Evolutionary conservation across 2,888 invertebrate genomes (phyloP), one percentile per base, ranked within the genome.

Genomic region (Yponomeuta evonymella): DNA sequence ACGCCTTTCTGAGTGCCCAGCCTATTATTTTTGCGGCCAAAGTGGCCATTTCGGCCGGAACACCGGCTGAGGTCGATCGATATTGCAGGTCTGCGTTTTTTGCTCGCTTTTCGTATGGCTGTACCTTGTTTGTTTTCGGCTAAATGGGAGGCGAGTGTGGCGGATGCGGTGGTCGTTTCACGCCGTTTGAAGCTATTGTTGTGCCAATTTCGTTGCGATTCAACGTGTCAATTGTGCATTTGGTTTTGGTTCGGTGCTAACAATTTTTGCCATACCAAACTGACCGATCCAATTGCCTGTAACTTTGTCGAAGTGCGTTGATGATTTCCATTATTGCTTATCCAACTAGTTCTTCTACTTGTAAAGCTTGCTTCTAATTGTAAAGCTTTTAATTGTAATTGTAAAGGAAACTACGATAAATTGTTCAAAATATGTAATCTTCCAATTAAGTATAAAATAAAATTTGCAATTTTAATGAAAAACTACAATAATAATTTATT

Each of bases 101-200:
- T 62, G 33, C n/a, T n/a, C 63, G 48, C 63, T 70, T 63, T 36
- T 36, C 29, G 23, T 2, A n/a, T 48, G 36, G 51, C 51, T 29
- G 68, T 79, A 82, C 83, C 87, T 88, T 91, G 91, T 91, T 91
- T 91, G 91, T 90, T 90, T 91, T 90, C 84, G 83, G 12, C 51
- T 58, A 58, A 58, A 58, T 58, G 51, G 51, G 51, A 15, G 51
- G 15, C 51, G 15, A 58, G 51, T 58, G 51, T 58, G 51, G 51
- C 51, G 51, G 51, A 58, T 58, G 51, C 51, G 51, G 51, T 15
- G 51, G 51, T 58, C 15, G 15, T 58, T 58, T 58, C 51, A 58
- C 51, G 51, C 51, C 12, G 65, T 65, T 30, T 65, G 65, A 29
- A 23, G 29, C 23, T 65, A 33, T 65, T 65, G 12, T 30, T 64